Base-by-base conservation (phyloP, 2,113 vertebrate genomes). In the Pontoporia blainvillei region DNA sequence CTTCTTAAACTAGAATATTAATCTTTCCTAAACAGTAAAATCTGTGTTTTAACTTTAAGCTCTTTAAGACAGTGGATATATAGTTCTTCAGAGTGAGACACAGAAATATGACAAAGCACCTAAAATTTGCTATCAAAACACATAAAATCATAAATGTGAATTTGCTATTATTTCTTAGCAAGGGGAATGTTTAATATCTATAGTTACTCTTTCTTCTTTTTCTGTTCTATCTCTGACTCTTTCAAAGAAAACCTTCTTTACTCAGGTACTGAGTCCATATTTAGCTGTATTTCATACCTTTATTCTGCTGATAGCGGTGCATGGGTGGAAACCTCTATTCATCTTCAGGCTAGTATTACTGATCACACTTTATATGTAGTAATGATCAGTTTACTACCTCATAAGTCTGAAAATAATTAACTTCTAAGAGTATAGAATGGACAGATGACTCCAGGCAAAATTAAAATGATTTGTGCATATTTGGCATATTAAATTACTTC, bases 361-460 rank as follows among this genome's bases (percentile, higher is more conserved):
- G 75, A 95, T 54, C 27, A 18, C 36, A 57, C 46, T 90, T 71
- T 61, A 25, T 76, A 72, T 85, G 49, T 39, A 69, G 41, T 95
- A 86, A 91, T 69, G 39, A 93, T 83, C 66, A 88, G 27, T 73
- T 89, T 92, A 72, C 76, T 93, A 27, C 71, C 59, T 92, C 73
- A 1, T 96, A 97, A 94, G 41, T 54, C 25, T 96, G 59, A 54
- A 97, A 96, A 91, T 96, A 96, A 97, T 86, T 87, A 97, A 97
- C 34, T 90, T 94, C 61, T 84, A 54, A 93, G 94, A 69, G 29
- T 39, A 46, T 83, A 59, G 27, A 44, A 76, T 95, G 89, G 82
- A 86, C 82, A 95, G 61, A 96, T 79, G 76, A 97, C 76, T 97
- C 64, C 31, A 90, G 91, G 92, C 76, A 95, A 93, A 97, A 97